Conservation (phyloP, 2,797 vertebrate genomes). For the Ptychadena robeensis region DNA sequence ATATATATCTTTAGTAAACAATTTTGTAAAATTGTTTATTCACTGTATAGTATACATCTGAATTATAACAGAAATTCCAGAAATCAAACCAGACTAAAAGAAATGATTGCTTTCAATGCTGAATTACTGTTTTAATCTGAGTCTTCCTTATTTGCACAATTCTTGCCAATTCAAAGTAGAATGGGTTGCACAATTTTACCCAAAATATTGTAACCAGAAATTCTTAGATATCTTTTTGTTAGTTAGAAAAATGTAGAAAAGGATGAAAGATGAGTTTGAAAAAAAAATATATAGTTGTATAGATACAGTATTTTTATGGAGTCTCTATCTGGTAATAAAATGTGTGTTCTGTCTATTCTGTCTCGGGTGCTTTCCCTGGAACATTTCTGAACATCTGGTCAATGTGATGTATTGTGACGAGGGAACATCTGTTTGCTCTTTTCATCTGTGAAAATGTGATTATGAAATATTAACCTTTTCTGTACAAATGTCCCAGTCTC, state of each 20-base stretch:
- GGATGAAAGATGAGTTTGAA: too few species aligned
- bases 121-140: not conserved
- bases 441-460: constrained; percentile 61
- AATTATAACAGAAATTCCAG: not conserved
- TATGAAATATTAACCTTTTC: constrained; percentile 60
- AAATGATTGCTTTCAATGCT: not conserved
- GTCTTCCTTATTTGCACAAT: not conserved
- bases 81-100: not conserved
- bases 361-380: constrained; percentile 46
- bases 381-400: constrained; percentile 57
- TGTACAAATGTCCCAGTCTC: constrained; percentile 20
- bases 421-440: constrained; percentile 61
- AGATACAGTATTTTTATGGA: constrained; percentile 5
- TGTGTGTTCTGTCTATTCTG: constrained; percentile 35
- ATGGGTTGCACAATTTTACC: too few species aligned
- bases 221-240: too few species aligned
- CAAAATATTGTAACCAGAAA: not conserved
- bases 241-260: too few species aligned
- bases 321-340: constrained; percentile 1
- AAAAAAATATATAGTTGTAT: not conserved
- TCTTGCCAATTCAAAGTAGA: too few species aligned
- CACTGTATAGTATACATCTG: not conserved
- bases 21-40: not conserved
- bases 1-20: too few species aligned
- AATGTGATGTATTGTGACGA: constrained; percentile 52